A percentile compares a stretch with the other conserved stretches of the same genome.
phyloP scores from a whole-genome alignment of 2,888 invertebrate species.

The Eulithis testata region DNA sequence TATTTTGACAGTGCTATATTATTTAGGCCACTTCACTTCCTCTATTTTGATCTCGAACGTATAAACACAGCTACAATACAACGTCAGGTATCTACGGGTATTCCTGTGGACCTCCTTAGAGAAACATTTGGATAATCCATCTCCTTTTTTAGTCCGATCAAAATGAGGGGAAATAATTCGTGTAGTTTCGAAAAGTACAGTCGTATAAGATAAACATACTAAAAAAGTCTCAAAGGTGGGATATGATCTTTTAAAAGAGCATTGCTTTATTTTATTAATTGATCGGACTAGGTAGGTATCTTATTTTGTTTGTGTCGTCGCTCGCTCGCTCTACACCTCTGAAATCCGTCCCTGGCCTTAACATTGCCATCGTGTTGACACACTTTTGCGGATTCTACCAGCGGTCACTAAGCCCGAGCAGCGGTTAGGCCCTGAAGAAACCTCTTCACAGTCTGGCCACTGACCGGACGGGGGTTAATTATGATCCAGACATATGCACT shows the following conservation, averaged over 20 bases:
- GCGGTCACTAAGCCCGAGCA: not conserved
- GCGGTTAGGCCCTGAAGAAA: no score
- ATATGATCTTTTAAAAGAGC: no score
- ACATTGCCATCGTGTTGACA: not conserved
- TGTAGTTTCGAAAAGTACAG: no score
- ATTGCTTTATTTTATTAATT: no score
- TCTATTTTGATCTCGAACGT: no score
- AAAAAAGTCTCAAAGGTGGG: no score
- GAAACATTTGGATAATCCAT: not conserved
- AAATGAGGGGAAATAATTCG: no score
- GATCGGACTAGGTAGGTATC: not conserved
- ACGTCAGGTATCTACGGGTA: no score
- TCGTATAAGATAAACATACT: no score
- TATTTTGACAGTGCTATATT: not conserved
- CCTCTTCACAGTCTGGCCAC: slow-evolving; percentile 1
- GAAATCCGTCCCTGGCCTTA: not conserved
- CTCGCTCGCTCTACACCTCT: not conserved
- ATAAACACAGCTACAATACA: no score
- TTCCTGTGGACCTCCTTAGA: no score
- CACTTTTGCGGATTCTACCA: not conserved
- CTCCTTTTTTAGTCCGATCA: not conserved
- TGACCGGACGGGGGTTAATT: not conserved
- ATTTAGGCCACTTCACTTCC: no score
- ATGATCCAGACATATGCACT: not conserved
- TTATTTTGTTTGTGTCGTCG: not conserved